Percentiles rank a stretch among this genome's conserved stretches.
Evolutionary conservation across 1,140 invertebrate species (phyloP).

Genomic region (Anadara kagoshimensis): DNA sequence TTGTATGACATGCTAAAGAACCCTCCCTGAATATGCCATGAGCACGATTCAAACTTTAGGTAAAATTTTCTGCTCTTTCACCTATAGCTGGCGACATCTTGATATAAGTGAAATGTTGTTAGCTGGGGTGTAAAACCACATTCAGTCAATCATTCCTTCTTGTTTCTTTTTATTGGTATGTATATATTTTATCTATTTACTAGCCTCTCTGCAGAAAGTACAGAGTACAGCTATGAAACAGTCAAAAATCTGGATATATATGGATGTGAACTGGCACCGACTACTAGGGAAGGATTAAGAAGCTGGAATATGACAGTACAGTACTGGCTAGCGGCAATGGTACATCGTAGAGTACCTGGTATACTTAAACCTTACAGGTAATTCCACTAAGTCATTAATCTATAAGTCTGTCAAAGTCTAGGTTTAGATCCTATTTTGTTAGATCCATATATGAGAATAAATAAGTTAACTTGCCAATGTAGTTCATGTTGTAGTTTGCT

Average conservation of each 20-base stretch:
- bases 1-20: too few relatives aligned
- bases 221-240: constrained; percentile 87
- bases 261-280: constrained; percentile 84
- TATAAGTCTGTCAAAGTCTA: neutral
- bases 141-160: too few relatives aligned
- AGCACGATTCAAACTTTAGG: too few relatives aligned
- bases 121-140: too few relatives aligned
- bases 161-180: too few relatives aligned
- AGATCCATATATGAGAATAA: neutral
- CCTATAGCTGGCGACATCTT: too few relatives aligned
- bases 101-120: too few relatives aligned
- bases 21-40: too few relatives aligned
- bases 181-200: too few relatives aligned
- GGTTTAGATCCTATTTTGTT: neutral
- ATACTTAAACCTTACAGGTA: constrained; percentile 68
- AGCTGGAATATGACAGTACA: constrained; percentile 97
- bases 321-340: constrained; percentile 93
- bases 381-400: neutral
- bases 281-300: constrained; percentile 88
- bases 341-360: constrained; percentile 88
- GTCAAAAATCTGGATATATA: constrained; percentile 85
- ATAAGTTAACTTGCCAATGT: neutral
- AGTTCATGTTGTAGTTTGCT: too few relatives aligned
- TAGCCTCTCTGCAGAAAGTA: neutral
- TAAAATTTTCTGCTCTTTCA: too few relatives aligned